These are phyloP conservation scores for Drosophila borborema DNA, from an alignment of 2,888 invertebrate genomes.

Conservation along the genomic window DNA sequence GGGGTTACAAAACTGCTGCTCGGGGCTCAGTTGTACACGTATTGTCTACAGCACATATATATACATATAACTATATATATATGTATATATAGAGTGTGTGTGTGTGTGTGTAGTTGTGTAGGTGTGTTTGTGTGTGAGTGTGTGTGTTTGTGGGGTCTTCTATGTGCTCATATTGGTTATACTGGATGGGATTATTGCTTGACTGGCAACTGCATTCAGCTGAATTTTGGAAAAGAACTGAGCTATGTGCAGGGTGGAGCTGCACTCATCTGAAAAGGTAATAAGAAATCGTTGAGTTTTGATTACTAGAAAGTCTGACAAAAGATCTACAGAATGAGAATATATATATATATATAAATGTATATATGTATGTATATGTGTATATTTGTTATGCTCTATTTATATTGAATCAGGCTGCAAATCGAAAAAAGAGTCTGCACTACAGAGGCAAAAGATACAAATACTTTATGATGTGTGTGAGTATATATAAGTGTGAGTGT, in stretches of 20 bases:
- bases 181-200: slow-evolving; percentile 20
- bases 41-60: slow-evolving; percentile 53
- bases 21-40: slow-evolving; percentile 53
- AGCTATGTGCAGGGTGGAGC: slow-evolving; percentile 29
- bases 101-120: slow-evolving; percentile 4
- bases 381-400: background rate
- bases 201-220: slow-evolving; percentile 22
- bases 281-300: slow-evolving; percentile 44
- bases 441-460: slow-evolving; percentile 27
- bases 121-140: slow-evolving; percentile 1
- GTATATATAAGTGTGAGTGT: slow-evolving; percentile 12
- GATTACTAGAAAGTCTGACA: slow-evolving; percentile 27
- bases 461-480: slow-evolving; percentile 12
- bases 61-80: slow-evolving; percentile 10
- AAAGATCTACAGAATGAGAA: slow-evolving; percentile 6
- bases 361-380: background rate
- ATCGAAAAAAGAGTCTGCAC: slow-evolving; percentile 17
- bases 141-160: slow-evolving; percentile 27
- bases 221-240: slow-evolving; percentile 37
- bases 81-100: background rate
- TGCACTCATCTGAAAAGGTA: slow-evolving; percentile 62
- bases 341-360: slow-evolving; percentile 23
- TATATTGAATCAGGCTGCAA: background rate
- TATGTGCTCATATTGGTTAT: slow-evolving; percentile 43
- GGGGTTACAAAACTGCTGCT: slow-evolving; percentile 58